A percentile compares a stretch with the other conserved stretches of the same genome.
Evolutionary conservation across 2,797 vertebrate genomes (phyloP).

Genomic region (Triplophysa yarkandensis): DNA sequence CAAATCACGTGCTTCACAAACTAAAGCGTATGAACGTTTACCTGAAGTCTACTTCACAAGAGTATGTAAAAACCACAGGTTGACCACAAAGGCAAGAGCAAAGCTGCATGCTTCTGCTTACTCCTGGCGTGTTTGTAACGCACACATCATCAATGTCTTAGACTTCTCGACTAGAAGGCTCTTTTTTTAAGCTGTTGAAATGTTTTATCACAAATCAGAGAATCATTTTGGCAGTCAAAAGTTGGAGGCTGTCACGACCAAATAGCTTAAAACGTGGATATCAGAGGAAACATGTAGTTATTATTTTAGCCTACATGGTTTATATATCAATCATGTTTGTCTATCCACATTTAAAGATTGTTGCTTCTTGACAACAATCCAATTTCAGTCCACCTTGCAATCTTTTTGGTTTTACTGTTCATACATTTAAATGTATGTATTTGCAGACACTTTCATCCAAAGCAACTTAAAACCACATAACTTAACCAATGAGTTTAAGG

Average conservation of each 20-base stretch:
- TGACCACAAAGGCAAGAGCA: constrained; percentile 47
- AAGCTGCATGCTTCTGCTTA: constrained; percentile 21
- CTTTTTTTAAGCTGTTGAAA: constrained; percentile 2
- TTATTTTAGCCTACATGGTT: not conserved
- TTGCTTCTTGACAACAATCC: no score
- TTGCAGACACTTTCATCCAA: no score
- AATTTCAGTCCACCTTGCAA: no score
- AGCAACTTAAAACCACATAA: no score
- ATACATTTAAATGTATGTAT: no score
- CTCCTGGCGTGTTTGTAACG: constrained; percentile 18
- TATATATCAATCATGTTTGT: not conserved
- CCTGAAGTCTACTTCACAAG: constrained; percentile 43
- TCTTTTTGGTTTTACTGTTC: no score
- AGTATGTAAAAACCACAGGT: constrained; percentile 50
- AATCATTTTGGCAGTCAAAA: not conserved
- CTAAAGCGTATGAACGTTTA: constrained; percentile 23
- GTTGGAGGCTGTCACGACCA: not conserved
- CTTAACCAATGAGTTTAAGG: no score
- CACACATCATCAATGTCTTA: not conserved
- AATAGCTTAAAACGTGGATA: constrained; percentile 12
- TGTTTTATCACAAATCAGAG: not conserved
- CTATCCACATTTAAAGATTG: not conserved
- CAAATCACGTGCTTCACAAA: constrained; percentile 1
- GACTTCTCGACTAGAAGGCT: not conserved
- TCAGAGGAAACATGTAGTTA: constrained; percentile 26